phyloP scores from a whole-genome alignment of 2,113 vertebrate species.

The Clupea harengus region DNA sequence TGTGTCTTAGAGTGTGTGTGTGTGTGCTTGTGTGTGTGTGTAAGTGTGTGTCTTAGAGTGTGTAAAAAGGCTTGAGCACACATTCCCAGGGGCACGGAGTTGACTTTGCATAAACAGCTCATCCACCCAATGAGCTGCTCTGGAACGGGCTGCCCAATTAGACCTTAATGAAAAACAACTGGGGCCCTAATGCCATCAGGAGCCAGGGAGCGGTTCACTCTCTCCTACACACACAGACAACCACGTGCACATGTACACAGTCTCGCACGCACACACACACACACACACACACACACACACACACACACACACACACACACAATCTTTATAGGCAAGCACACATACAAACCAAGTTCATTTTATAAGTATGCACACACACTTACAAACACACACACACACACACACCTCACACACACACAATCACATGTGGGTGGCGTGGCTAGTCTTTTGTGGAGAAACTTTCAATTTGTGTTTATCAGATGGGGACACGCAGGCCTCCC shows the following conservation, averaged over 20 bases:
- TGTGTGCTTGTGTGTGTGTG: neutral
- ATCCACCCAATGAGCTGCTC: neutral
- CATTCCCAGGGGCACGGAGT: conserved; percentile 23
- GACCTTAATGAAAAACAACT: conserved; percentile 45
- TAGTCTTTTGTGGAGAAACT: conserved; percentile 41
- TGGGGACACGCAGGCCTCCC: conserved; percentile 55
- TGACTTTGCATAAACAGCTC: conserved; percentile 32
- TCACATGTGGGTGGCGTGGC: conserved; percentile 57
- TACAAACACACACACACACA: conserved; percentile 28
- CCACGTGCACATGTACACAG: neutral
- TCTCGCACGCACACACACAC: conserved; percentile 26
- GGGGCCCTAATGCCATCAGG: conserved; percentile 23
- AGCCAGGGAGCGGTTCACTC: neutral
- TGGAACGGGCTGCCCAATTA: conserved; percentile 27
- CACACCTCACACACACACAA: conserved; percentile 29
- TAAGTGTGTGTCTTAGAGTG: neutral
- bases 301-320: conserved; percentile 16
- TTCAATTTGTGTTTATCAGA: conserved; percentile 70
- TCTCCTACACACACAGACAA: neutral
- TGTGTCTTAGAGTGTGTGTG: neutral
- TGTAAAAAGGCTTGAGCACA: neutral
- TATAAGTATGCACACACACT: neutral
- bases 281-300: conserved; percentile 28
- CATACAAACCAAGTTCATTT: conserved; percentile 12
- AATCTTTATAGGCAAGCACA: neutral